phyloP scores from a whole-genome alignment of 2,113 vertebrate genomes.

The Microcebus jonahi region DNA sequence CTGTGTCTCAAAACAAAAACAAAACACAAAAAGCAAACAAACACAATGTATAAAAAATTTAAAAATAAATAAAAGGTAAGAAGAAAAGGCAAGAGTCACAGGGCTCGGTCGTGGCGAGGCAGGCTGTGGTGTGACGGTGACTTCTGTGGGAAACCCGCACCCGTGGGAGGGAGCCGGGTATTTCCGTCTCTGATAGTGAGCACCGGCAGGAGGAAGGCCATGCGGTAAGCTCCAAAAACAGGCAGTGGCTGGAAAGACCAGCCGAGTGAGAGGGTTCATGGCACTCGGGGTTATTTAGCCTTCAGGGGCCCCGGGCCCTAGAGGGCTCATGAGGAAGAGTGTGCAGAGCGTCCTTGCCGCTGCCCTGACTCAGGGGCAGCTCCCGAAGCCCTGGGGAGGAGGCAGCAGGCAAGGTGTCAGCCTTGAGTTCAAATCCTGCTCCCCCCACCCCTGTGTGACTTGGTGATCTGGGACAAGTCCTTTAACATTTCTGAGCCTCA shows the following conservation, averaged over 20 bases:
- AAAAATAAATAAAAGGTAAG: no score
- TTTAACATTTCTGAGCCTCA: not conserved
- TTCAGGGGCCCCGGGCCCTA: no score
- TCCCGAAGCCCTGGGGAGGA: no score
- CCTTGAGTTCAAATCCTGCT: not conserved
- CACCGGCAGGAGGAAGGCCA: not conserved
- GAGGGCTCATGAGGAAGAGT: not conserved
- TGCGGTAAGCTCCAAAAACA: not conserved
- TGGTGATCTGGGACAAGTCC: not conserved
- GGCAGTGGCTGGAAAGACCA: not conserved
- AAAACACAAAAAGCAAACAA: not conserved
- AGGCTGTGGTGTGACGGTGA: not conserved
- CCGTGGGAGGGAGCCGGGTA: not conserved
- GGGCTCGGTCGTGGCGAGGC: not conserved
- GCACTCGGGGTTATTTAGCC: not conserved
- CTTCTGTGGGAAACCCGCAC: not conserved
- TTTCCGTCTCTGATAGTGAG: not conserved
- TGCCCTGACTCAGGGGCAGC: rapidly evolving
- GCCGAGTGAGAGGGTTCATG: not conserved
- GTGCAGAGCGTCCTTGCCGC: not conserved
- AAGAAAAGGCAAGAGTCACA: not conserved
- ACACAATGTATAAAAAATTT: not conserved
- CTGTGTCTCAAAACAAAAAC: no score
- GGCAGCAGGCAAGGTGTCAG: not conserved
- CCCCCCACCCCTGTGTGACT: not conserved